Base-by-base conservation (phyloP, 2,888 invertebrate genomes). In the Hofmannophila pseudospretella region DNA sequence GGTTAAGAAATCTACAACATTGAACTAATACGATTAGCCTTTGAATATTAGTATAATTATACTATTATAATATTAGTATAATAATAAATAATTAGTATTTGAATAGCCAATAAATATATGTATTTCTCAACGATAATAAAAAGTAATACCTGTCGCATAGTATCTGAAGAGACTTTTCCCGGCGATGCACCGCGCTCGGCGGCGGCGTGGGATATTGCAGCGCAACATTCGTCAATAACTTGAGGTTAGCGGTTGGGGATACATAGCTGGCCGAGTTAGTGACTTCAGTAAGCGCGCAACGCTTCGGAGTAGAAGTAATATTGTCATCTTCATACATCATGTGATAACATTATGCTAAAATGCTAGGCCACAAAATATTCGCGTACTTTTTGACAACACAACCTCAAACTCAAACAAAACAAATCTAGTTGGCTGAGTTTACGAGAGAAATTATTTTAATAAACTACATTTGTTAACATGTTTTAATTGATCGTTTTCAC, bases 241-340 rank as follows among this genome's bases (percentile, higher is more conserved):
- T 90, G 32, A 92, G 80, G 73, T 92, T 92, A 46, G 91, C 91
- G 38, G 89, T 91, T 12, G 92, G 92, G 11, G 92, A 91, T 10
- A 91, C 85, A 51, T 88, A 88, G 42, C 72, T 76, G 19, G 80
- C 67, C 8, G 87, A 77, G 60, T 89, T 89, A 27, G 88, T 89
- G 34, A 89, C 81, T 70, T 89, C 89, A 36, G 86, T 81, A 35
- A 89, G 78, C 40, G 87, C 87, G 61, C 70, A 82, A 47, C 88
- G 81, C 70, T 88, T 88, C 39, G 88, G 88, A 56, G 88, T 88
- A 65, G 72, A 78, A 64, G 72, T 73, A 64, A 84, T 76, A 76
- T 78, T 79, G 60, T 79, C 82, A 84, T 79, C 79, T 73, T 84
- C 86, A 84, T 81, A 81, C 86, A 86, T 86, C 62, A 60, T 85